Percentiles rank a stretch among this genome's conserved stretches.
These are phyloP conservation scores for Aricia artaxerxes DNA, from an alignment of 2,888 invertebrate species.

Conservation along the genomic window DNA sequence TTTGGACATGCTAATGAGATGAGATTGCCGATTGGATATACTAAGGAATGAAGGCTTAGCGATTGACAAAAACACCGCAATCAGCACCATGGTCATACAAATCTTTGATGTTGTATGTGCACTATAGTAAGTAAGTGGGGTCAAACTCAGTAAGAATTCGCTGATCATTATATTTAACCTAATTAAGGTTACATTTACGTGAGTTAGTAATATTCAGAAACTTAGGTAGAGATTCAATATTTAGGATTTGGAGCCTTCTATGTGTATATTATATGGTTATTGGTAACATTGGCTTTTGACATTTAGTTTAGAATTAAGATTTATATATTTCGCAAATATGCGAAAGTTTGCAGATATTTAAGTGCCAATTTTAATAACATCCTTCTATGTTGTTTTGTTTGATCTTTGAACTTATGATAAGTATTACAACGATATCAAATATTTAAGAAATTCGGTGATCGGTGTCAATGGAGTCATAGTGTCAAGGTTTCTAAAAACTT, in stretches of 20 bases:
- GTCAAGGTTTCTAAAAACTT: constrained; percentile 20
- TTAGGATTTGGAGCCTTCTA: neutral
- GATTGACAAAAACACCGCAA: neutral
- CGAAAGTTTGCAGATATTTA: neutral
- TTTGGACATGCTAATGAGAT: constrained; percentile 1
- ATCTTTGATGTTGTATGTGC: neutral
- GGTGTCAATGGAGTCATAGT: constrained; percentile 24
- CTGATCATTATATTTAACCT: too few species aligned
- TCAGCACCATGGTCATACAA: neutral
- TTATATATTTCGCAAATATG: neutral
- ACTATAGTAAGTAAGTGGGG: neutral
- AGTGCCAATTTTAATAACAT: neutral
- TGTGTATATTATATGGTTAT: neutral
- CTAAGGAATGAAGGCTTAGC: neutral
- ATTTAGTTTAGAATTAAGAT: neutral
- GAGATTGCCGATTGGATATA: neutral
- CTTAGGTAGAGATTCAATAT: neutral
- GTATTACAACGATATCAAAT: constrained; percentile 12
- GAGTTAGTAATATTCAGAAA: too few species aligned
- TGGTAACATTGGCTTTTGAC: neutral
- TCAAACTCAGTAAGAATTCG: too few species aligned
- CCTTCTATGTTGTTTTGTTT: neutral
- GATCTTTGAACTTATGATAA: constrained; percentile 14
- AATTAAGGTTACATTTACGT: too few species aligned
- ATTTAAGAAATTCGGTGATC: constrained; percentile 6